Evolutionary conservation across 1,140 invertebrate genomes (phyloP).

Genomic region (Leptinotarsa defecta): DNA sequence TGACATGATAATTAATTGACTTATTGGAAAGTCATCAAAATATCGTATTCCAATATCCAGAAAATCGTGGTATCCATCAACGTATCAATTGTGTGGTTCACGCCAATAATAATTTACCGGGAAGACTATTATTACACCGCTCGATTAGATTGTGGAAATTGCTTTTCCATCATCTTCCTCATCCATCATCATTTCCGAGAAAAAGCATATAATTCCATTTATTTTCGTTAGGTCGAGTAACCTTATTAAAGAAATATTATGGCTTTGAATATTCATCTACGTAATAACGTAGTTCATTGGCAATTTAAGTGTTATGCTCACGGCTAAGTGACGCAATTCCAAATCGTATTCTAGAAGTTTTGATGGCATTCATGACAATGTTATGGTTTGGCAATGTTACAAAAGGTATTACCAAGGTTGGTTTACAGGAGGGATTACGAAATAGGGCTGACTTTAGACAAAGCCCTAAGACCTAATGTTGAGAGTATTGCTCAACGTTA

Average conservation of each 20-base stretch:
- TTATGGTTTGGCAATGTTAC: no score
- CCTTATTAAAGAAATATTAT: background rate
- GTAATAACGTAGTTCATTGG: no score
- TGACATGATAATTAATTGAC: no score
- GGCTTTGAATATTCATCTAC: background rate
- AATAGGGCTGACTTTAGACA: no score
- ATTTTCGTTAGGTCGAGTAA: background rate
- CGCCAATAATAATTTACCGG: background rate
- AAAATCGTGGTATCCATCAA: background rate
- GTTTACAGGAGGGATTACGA: no score
- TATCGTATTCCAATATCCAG: background rate
- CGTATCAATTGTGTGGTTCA: background rate
- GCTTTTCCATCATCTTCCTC: background rate
- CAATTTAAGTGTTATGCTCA: no score
- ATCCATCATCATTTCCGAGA: slow-evolving; percentile 3
- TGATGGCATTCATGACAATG: no score
- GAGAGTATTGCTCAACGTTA: no score
- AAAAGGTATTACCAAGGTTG: no score
- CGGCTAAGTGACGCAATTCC: no score
- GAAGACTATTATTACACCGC: background rate
- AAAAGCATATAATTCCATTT: background rate
- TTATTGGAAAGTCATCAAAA: background rate
- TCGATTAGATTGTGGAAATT: background rate
- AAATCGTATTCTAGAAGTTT: no score
- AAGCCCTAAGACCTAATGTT: no score